Conservation (phyloP, 1,140 invertebrate species). For the Lepidurus arcticus region DNA sequence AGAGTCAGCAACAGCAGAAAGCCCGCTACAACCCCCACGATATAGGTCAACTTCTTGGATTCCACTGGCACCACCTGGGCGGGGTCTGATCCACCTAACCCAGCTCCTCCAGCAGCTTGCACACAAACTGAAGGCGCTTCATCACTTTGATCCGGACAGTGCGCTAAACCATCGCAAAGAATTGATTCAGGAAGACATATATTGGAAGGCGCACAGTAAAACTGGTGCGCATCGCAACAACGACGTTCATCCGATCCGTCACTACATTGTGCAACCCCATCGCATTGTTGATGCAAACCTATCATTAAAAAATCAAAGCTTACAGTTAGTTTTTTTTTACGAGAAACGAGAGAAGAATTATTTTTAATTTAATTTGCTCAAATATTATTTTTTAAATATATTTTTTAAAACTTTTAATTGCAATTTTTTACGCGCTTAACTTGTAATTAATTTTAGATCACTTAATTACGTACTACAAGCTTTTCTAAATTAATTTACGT, state of each 20-base stretch:
- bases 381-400: no score
- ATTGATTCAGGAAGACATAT: constrained; percentile 46
- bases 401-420: no score
- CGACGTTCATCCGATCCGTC: constrained; percentile 59
- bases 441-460: no score
- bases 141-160: constrained; percentile 64
- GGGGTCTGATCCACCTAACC: constrained; percentile 41
- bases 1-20: constrained; percentile 48
- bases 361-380: background rate
- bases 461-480: no score
- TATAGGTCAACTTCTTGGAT: constrained; percentile 47
- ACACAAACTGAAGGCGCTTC: constrained; percentile 46
- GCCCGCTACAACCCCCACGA: constrained; percentile 44
- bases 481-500: background rate
- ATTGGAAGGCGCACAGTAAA: constrained; percentile 32
- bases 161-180: constrained; percentile 64
- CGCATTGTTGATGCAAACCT: constrained; percentile 48
- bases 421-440: no score
- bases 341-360: background rate
- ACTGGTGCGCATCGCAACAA: constrained; percentile 34
- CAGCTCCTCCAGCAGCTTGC: background rate
- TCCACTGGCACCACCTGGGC: constrained; percentile 49
- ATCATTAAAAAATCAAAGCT: constrained; percentile 33
- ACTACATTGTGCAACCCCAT: constrained; percentile 63
- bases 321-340: background rate